Evolutionary conservation across 2,113 vertebrate genomes (phyloP), one percentile per base, ranked within the genome.

Genomic region (Turdus rufiventris): DNA sequence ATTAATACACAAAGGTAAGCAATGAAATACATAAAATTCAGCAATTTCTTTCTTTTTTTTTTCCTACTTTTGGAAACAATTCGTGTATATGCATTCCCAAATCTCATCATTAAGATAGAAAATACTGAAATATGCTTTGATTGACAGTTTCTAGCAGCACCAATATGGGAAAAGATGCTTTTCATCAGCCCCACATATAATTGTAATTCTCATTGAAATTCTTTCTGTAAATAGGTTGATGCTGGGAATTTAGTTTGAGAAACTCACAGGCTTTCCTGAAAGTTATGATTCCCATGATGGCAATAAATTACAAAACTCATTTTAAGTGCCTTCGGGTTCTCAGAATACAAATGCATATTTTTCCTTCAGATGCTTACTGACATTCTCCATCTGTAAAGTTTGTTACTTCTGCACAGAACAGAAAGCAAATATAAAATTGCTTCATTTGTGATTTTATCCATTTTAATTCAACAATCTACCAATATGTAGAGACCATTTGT

Each of bases 91-190:
- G 25, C 73, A 70, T 65, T 85, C 77, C 84, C 47, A 13, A 93
- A 79, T 74, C 51, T 93, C 66, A 48, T 71, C 24, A 87, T 79
- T 97, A 94, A 96, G 91, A 95, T 91, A 96, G 85, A 83, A 91
- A 92, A 87, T 50, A 36, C 54, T 78, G 67, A 77, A 84, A 42
- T 51, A 65, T 74, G 63, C 36, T 81, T 79, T 90, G 87, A 94
- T 11, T 65, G 83, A 14, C 53, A 72, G 68, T 92, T 76, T 76
- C 58, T 77, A 94, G 75, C 48, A 63, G 92, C 48, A 90, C 34
- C 18, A 24, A 74, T 94, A 66, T 74, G 83, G 81, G 91, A 89
- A 92, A 91, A 90, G 50, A 82, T 75, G 84, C 31, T 88, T 94
- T 95, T 95, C 7, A 3, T 81, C 80, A 89, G 74, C 72, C 26